phyloP scores from a whole-genome alignment of 2,888 invertebrate genomes.

The Polymixis lichenea region DNA sequence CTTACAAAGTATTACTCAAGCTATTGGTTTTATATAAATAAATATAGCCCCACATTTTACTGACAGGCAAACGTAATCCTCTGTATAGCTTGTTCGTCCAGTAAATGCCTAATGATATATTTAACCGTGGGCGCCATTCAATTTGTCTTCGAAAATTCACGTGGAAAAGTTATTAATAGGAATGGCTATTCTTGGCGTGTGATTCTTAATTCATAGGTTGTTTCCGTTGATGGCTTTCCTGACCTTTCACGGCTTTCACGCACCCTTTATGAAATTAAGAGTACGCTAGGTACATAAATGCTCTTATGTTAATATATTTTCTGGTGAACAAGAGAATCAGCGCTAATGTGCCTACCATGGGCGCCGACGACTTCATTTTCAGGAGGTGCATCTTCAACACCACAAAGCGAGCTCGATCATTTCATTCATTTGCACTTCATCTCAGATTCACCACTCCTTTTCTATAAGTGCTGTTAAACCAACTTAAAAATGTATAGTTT shows the following conservation, averaged over 20 bases:
- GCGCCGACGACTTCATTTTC: no score
- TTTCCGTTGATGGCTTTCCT: slow-evolving; percentile 70
- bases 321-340: no score
- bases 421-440: no score
- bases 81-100: slow-evolving; percentile 26
- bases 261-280: slow-evolving; percentile 23
- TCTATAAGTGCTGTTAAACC: neutral
- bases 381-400: no score
- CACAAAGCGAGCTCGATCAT: no score
- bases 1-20: slow-evolving; percentile 28
- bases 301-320: no score
- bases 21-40: slow-evolving; percentile 48
- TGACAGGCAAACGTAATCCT: slow-evolving; percentile 35
- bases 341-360: no score
- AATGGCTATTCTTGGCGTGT: slow-evolving; percentile 46
- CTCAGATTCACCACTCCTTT: no score
- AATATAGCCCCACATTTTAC: slow-evolving; percentile 26
- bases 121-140: slow-evolving; percentile 17
- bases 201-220: slow-evolving; percentile 71
- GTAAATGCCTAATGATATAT: slow-evolving; percentile 47
- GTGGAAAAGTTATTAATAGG: slow-evolving; percentile 28
- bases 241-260: slow-evolving; percentile 68
- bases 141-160: slow-evolving; percentile 33
- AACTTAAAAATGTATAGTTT: neutral
- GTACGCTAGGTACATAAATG: neutral